A percentile compares a stretch with the other conserved stretches of the same genome.
Evolutionary conservation across 1,140 invertebrate genomes (phyloP).

Genomic region (Rhopalosiphum padi): DNA sequence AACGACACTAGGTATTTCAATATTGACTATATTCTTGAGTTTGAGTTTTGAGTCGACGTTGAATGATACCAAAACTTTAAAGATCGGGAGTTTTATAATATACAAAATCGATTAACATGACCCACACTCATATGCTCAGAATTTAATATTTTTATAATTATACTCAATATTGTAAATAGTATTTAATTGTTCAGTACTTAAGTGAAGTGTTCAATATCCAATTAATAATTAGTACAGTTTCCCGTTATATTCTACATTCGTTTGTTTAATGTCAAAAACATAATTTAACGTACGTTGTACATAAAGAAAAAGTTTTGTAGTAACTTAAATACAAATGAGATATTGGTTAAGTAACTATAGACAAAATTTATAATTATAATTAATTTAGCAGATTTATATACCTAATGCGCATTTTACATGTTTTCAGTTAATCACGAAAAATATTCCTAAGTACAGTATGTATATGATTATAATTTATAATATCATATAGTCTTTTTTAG

Average conservation of each 20-base stretch:
- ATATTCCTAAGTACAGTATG: no score
- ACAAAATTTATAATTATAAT: not conserved
- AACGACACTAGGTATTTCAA: not conserved
- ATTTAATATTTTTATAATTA: not conserved
- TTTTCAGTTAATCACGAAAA: no score
- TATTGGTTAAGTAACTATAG: not conserved
- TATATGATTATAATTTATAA: not conserved
- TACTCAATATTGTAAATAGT: not conserved
- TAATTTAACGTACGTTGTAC: not conserved
- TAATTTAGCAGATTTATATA: no score
- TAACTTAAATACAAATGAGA: no score
- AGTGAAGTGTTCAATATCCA: not conserved
- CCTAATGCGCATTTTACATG: no score
- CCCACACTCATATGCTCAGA: not conserved
- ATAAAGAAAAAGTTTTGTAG: no score
- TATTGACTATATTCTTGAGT: not conserved
- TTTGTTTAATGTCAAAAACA: not conserved
- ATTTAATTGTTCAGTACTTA: not conserved
- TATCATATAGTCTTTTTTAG: not conserved
- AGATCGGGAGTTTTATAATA: not conserved
- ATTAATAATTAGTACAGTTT: not conserved
- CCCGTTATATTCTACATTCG: not conserved
- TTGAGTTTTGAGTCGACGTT: not conserved
- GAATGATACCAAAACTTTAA: not conserved
- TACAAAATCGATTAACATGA: not conserved